These are phyloP conservation scores for Vimba vimba DNA, from an alignment of 2,113 vertebrate species.

Conservation along the genomic window DNA sequence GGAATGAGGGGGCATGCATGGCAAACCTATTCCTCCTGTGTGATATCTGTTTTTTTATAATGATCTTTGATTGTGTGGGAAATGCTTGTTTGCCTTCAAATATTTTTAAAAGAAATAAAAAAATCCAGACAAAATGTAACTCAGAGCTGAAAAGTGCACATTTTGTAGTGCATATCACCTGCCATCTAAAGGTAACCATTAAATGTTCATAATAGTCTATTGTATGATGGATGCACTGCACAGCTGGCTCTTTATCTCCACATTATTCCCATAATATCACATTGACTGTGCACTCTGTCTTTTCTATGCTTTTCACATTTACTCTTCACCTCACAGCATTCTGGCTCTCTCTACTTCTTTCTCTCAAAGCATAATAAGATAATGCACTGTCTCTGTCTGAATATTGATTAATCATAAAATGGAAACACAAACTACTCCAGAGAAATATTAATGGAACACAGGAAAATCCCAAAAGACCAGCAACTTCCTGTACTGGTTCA, in stretches of 20 bases:
- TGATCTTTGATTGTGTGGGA: neutral
- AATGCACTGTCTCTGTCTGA: neutral
- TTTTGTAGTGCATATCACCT: conserved; percentile 3
- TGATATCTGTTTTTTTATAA: neutral
- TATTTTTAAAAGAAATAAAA: neutral
- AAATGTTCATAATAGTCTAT: conserved; percentile 39
- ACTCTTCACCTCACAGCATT: neutral
- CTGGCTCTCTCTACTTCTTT: neutral
- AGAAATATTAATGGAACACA: neutral
- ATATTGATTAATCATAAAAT: conserved; percentile 42
- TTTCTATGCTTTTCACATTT: neutral
- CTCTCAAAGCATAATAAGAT: conserved; percentile 18
- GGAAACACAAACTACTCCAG: conserved; percentile 3
- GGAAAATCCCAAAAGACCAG: neutral
- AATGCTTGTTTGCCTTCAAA: neutral
- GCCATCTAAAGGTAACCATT: conserved; percentile 28
- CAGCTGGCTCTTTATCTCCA: neutral
- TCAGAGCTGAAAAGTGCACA: conserved; percentile 19
- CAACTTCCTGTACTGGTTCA: neutral
- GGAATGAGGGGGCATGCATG: neutral
- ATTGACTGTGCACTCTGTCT: conserved; percentile 19
- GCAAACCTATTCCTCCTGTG: neutral
- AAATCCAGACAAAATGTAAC: neutral
- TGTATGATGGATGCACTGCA: conserved; percentile 47
- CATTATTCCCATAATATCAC: neutral